phyloP scores from a whole-genome alignment of 1,140 invertebrate genomes.

The Ruditapes philippinarum region DNA sequence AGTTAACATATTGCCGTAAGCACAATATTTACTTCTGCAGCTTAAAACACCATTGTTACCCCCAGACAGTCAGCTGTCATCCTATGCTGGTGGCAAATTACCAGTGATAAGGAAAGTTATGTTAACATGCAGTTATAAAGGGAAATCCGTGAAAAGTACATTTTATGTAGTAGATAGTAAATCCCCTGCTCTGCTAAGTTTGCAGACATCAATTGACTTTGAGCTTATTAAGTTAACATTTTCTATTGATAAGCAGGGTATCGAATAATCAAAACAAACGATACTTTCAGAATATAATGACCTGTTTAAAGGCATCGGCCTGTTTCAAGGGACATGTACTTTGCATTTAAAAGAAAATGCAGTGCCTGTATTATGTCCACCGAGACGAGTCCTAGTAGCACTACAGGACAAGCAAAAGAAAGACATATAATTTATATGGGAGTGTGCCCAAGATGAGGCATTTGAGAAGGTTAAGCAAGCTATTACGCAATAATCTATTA shows the following conservation, averaged over 20 bases:
- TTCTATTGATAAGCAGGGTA: neutral
- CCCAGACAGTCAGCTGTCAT: slow-evolving; percentile 5
- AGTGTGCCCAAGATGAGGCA: slow-evolving; percentile 14
- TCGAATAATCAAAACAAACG: neutral
- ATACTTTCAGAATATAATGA: neutral
- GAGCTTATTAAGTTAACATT: slow-evolving; percentile 32
- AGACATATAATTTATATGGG: slow-evolving; percentile 60
- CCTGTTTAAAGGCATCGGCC: slow-evolving; percentile 58
- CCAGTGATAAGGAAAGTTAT: slow-evolving; percentile 13
- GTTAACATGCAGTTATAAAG: neutral
- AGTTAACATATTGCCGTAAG: neutral
- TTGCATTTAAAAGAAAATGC: slow-evolving; percentile 56
- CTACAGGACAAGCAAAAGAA: too few relatives aligned
- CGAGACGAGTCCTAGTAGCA: slow-evolving; percentile 56
- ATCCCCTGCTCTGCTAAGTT: neutral
- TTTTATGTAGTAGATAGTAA: slow-evolving; percentile 24
- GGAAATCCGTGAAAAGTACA: neutral
- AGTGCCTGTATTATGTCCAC: slow-evolving; percentile 57
- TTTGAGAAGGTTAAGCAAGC: slow-evolving; percentile 54
- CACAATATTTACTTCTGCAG: neutral
- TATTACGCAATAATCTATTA: slow-evolving; percentile 5
- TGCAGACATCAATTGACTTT: neutral
- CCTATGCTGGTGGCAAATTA: neutral
- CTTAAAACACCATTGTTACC: neutral
- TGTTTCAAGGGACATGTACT: slow-evolving; percentile 46